These are phyloP conservation scores for Thymelicus sylvestris DNA, from an alignment of 2,888 invertebrate species.

Conservation along the genomic window DNA sequence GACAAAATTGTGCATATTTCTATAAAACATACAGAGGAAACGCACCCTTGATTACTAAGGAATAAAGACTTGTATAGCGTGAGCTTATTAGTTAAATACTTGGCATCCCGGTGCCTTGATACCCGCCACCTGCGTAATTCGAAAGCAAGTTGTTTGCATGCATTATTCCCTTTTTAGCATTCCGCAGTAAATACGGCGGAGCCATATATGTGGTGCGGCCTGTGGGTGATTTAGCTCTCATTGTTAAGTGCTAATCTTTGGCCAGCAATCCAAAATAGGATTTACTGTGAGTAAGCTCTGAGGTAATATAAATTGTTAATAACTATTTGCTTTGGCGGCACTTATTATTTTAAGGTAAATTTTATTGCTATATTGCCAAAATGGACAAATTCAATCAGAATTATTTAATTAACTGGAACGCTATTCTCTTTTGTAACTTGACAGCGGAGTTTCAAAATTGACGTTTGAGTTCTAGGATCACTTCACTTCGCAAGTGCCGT, in stretches of 20 bases:
- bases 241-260: conserved; percentile 36
- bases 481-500: too few species aligned
- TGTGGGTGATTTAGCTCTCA: conserved; percentile 29
- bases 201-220: conserved; percentile 29
- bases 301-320: conserved; percentile 21
- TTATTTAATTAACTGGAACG: too few species aligned
- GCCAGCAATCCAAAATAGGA: conserved; percentile 19
- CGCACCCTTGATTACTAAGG: neutral
- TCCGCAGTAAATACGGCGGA: conserved; percentile 34
- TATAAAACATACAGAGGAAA: conserved; percentile 1
- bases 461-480: too few species aligned
- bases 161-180: conserved; percentile 44
- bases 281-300: conserved; percentile 7
- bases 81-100: conserved; percentile 2
- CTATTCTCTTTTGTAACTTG: too few species aligned
- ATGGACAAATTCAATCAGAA: too few species aligned
- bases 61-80: conserved; percentile 9
- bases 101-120: conserved; percentile 17
- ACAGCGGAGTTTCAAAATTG: too few species aligned
- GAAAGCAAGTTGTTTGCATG: conserved; percentile 49
- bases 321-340: conserved; percentile 21
- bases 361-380: conserved; percentile 1
- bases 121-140: conserved; percentile 47
- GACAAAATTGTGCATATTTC: conserved; percentile 9
- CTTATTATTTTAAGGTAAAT: neutral